These are phyloP conservation scores for Festucalex cinctus DNA, from an alignment of 2,113 vertebrate species.

Conservation along the genomic window DNA sequence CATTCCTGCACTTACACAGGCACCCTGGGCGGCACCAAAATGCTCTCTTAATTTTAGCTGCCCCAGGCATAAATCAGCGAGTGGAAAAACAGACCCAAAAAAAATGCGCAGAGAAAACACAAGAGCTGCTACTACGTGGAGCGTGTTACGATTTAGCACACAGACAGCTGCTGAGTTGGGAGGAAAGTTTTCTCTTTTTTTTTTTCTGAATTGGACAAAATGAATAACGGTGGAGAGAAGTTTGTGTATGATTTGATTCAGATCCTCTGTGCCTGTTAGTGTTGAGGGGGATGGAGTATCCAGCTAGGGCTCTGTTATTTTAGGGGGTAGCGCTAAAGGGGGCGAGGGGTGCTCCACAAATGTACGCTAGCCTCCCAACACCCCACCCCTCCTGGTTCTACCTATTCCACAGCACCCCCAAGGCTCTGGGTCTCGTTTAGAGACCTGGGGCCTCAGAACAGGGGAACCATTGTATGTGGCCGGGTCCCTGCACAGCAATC, in stretches of 20 bases:
- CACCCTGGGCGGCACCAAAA: constrained; percentile 74
- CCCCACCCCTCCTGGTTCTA: constrained; percentile 45
- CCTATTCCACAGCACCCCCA: constrained; percentile 63
- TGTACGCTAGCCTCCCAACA: constrained; percentile 69
- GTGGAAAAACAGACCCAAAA: constrained; percentile 74
- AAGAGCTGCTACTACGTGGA: constrained; percentile 45
- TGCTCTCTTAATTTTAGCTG: constrained; percentile 74
- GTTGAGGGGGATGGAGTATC: constrained; percentile 35
- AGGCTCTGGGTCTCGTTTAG: constrained; percentile 68
- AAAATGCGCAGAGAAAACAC: constrained; percentile 74
- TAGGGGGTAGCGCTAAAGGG: constrained; percentile 35
- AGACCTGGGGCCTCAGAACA: constrained; percentile 73
- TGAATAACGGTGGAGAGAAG: constrained; percentile 12
- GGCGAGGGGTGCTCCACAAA: constrained; percentile 52
- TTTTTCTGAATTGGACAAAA: not conserved
- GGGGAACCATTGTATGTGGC: constrained; percentile 76
- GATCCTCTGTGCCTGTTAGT: constrained; percentile 9
- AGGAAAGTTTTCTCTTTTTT: constrained; percentile 6
- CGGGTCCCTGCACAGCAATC: constrained; percentile 75
- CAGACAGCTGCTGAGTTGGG: constrained; percentile 30
- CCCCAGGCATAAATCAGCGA: constrained; percentile 72
- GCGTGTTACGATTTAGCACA: constrained; percentile 45
- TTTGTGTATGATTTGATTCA: constrained; percentile 18
- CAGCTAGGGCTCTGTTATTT: constrained; percentile 57
- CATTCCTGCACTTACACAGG: constrained; percentile 68